These are phyloP conservation scores for Neosilurus hyrtlii DNA, from an alignment of 2,797 vertebrate genomes.

Conservation along the genomic window DNA sequence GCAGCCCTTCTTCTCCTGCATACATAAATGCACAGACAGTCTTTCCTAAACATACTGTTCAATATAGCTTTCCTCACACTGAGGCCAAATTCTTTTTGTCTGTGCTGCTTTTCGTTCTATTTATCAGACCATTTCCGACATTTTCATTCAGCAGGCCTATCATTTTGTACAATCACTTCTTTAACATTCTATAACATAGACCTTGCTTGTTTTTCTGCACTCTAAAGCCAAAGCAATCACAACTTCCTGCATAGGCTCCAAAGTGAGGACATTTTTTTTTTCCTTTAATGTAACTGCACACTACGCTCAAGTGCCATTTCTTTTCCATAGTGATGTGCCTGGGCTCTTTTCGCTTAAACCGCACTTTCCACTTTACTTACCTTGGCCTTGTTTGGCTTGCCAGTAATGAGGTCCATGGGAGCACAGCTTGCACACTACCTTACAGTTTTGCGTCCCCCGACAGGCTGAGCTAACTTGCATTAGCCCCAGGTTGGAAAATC, in stretches of 20 bases:
- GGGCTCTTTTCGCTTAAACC: slow-evolving; percentile 50
- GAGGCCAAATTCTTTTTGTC: background rate
- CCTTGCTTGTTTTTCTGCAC: background rate
- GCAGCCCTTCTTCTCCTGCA: background rate
- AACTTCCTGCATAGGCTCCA: slow-evolving; percentile 15
- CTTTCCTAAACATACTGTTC: slow-evolving; percentile 1
- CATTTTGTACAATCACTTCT: background rate
- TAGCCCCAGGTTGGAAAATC: slow-evolving; percentile 74
- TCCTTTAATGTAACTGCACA: slow-evolving; percentile 19
- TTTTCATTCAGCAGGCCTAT: slow-evolving; percentile 18
- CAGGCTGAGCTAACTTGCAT: slow-evolving; percentile 76
- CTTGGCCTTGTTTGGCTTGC: slow-evolving; percentile 63
- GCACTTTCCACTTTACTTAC: slow-evolving; percentile 49
- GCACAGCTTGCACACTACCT: slow-evolving; percentile 63
- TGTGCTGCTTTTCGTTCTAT: background rate
- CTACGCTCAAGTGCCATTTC: slow-evolving; percentile 33
- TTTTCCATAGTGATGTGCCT: slow-evolving; percentile 29
- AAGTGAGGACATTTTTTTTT: slow-evolving; percentile 7
- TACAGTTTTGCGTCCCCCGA: slow-evolving; percentile 59
- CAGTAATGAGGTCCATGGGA: slow-evolving; percentile 79
- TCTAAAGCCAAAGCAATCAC: slow-evolving; percentile 18
- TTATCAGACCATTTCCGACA: slow-evolving; percentile 35
- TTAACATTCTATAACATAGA: slow-evolving; percentile 10
- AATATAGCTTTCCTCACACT: background rate
- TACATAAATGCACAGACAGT: background rate